A percentile compares a stretch with the other conserved stretches of the same genome.
These are phyloP conservation scores for Tokudaia tokunoshimensis DNA, from an alignment of 2,797 vertebrate species.

Conservation along the genomic window DNA sequence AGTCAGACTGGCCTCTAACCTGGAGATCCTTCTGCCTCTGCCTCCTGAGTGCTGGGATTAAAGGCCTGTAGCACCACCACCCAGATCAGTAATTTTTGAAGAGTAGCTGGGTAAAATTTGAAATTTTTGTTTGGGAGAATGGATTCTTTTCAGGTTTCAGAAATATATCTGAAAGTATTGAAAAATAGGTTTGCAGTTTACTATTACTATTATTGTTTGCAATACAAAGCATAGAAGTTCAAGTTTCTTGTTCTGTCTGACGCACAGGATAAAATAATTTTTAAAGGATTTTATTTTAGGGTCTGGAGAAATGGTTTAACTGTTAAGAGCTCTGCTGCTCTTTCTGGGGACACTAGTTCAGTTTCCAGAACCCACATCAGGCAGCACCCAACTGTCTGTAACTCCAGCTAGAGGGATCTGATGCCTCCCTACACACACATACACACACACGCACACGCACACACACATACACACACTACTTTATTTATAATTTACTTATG, in stretches of 20 bases:
- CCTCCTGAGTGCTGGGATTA: too few relatives aligned
- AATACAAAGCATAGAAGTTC: not conserved
- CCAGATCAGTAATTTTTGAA: not conserved
- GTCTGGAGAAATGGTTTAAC: not conserved
- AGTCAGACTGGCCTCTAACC: too few relatives aligned
- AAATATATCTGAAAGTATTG: constrained; percentile 23
- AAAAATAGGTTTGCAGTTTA: not conserved
- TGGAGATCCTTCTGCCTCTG: too few relatives aligned
- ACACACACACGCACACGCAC: too few relatives aligned
- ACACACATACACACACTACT: not conserved
- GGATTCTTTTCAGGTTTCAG: constrained; percentile 8
- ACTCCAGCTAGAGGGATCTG: not conserved
- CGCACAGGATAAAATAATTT: not conserved
- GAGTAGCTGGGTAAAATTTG: not conserved
- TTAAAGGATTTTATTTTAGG: not conserved
- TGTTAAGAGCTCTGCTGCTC: not conserved
- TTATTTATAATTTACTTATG: not conserved
- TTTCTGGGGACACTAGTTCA: not conserved
- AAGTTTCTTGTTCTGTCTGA: not conserved
- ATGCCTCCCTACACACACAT: not conserved
- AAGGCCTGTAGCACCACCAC: not conserved
- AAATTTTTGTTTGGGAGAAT: not conserved
- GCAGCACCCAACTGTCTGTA: not conserved
- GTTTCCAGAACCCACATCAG: not conserved
- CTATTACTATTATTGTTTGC: constrained; percentile 2